Evolutionary conservation across 2,888 invertebrate species (phyloP).

Genomic region (Sarcophaga variegata): DNA sequence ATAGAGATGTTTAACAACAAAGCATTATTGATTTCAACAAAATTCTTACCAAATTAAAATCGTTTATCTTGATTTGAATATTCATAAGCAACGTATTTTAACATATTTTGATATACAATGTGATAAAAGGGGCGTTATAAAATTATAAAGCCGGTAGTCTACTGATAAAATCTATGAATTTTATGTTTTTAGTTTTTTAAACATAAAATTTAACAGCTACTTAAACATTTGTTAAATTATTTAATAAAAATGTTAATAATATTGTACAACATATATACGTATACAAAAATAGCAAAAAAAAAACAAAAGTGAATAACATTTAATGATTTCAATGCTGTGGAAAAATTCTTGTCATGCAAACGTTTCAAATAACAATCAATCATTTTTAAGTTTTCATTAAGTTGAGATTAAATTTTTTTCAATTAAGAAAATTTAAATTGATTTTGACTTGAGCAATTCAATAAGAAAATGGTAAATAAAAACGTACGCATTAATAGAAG

Average conservation of each 20-base stretch:
- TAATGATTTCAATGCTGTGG: conserved; percentile 1
- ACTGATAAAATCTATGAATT: too few relatives aligned
- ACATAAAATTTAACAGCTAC: too few relatives aligned
- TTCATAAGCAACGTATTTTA: too few relatives aligned
- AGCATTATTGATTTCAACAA: too few relatives aligned
- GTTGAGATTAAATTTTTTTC: neutral
- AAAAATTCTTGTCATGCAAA: neutral
- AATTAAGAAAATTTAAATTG: neutral
- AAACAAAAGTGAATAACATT: conserved; percentile 13
- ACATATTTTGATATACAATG: too few relatives aligned
- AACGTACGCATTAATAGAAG: neutral
- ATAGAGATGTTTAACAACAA: too few relatives aligned
- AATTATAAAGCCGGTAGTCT: too few relatives aligned
- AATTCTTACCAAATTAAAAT: too few relatives aligned
- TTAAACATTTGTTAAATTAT: too few relatives aligned
- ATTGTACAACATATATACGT: neutral
- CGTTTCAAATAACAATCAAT: conserved; percentile 23
- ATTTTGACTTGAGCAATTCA: neutral
- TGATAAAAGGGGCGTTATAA: too few relatives aligned
- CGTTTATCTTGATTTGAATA: too few relatives aligned
- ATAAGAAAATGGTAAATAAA: neutral
- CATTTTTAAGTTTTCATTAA: conserved; percentile 15
- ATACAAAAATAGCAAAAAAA: neutral
- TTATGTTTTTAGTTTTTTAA: too few relatives aligned
- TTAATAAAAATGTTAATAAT: neutral